phyloP scores from a whole-genome alignment of 2,797 vertebrate species.

The Lutjanus argentimaculatus region DNA sequence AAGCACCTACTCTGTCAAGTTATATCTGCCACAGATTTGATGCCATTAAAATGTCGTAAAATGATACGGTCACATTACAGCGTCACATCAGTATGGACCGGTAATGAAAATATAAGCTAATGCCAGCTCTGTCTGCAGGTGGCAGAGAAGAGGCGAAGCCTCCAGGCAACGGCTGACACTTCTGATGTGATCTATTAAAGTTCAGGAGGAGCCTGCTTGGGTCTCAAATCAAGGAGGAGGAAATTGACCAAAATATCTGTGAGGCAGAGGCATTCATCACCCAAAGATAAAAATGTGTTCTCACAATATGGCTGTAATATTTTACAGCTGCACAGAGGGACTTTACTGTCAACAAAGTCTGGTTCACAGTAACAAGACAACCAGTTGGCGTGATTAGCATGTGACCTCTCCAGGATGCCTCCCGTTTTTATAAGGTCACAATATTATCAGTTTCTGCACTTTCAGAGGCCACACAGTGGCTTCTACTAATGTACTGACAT shows the following conservation, averaged over 20 bases:
- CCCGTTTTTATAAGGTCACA: conserved; percentile 47
- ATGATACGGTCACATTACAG: conserved; percentile 7
- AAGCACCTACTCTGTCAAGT: conserved; percentile 9
- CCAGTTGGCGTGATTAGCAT: conserved; percentile 49
- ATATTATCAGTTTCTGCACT: conserved; percentile 21
- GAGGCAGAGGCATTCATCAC: conserved; percentile 79
- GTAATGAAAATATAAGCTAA: conserved; percentile 50
- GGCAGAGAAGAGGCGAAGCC: conserved; percentile 45
- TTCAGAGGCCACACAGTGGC: conserved; percentile 10
- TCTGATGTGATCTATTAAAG: conserved; percentile 72
- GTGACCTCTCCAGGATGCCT: conserved; percentile 52
- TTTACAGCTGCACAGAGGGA: conserved; percentile 63
- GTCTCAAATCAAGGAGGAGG: conserved; percentile 77
- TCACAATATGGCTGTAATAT: conserved; percentile 68
- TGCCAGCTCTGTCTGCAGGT: conserved; percentile 42
- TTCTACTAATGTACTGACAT: conserved; percentile 33
- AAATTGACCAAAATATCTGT: conserved; percentile 81
- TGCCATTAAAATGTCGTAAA: conserved; percentile 13
- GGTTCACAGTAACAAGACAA: conserved; percentile 40
- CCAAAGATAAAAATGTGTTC: conserved; percentile 79
- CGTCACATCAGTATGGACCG: conserved; percentile 8
- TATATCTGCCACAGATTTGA: conserved; percentile 14
- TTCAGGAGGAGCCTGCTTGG: conserved; percentile 66
- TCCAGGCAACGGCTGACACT: conserved; percentile 63
- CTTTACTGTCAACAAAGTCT: conserved; percentile 52